Base-by-base conservation (phyloP, 92 coral and sea anemone species). In the Plumapathes pennacea region DNA sequence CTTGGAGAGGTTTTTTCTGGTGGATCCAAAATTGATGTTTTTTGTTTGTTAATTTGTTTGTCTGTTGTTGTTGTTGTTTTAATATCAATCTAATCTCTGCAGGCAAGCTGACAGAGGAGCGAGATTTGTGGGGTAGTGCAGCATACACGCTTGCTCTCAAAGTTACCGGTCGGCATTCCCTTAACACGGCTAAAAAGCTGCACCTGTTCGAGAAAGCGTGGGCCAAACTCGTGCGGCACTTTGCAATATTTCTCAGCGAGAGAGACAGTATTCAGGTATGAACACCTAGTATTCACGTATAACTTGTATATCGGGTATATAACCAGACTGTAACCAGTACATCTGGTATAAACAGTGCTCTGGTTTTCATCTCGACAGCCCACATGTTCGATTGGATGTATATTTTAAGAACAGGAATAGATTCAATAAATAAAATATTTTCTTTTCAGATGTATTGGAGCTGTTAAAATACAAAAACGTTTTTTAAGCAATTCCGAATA, bases 121-220 rank as follows among this genome's bases (percentile, higher is more conserved):
- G 98, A 6, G 98, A 92, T 32, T 49, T 92, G 6, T 92, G 98
- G 98, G 90, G 96, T 25, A 92, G 98, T 39, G 98, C 98, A 2
- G 81, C 96, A 0, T 92, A 92, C 62, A 88, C 89, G 3, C 78
- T 92, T 2, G 95, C 98, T 1, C 59, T 92, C 62, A 92, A 92
- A 53, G 98, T 92, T 18, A 92, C 98, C 0, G 96, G 88, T 47
- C 85, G 77, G 54, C 96, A 92, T 43, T 84, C 96, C 13, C 67
- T 92, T 1, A 88, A 73, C 74, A 84, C 96, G 19, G 98, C 98
- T 4, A 92, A 92, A 72, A 80, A 83, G 21, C 60, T 92, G 49
- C 98, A 92, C 54, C 89, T 92, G 46, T 83, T 85, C 30, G 98
- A 92, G 57, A 80, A 90, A 60, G 96, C 98, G 7, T 92, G 98